These are phyloP conservation scores for Papilio polyxenes DNA, from an alignment of 1,140 invertebrate species.

Conservation along the genomic window DNA sequence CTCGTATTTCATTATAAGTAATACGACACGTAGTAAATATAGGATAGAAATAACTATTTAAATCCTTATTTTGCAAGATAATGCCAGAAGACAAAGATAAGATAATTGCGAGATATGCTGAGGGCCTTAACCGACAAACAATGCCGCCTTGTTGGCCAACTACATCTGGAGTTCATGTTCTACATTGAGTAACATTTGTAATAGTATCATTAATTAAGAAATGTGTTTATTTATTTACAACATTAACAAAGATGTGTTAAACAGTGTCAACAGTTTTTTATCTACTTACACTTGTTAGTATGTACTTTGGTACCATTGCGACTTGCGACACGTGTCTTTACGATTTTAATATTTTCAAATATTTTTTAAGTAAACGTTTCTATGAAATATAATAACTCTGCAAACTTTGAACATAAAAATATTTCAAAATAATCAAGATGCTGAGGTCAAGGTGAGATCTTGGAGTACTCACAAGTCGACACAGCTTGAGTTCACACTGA, in stretches of 20 bases:
- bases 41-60: background rate
- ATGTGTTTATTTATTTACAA: background rate
- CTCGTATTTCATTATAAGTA: background rate
- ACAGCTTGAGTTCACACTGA: background rate
- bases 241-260: background rate
- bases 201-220: background rate
- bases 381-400: background rate
- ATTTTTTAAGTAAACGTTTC: no score
- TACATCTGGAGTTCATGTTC: background rate
- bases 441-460: slow-evolving; percentile 7
- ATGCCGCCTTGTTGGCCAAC: background rate
- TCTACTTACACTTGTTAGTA: no score
- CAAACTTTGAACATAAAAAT: background rate
- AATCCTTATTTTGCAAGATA: background rate
- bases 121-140: slow-evolving; percentile 4
- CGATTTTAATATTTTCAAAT: no score
- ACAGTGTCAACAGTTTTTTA: background rate
- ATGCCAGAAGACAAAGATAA: background rate
- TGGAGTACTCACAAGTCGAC: background rate
- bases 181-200: background rate
- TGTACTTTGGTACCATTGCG: no score
- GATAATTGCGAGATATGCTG: slow-evolving; percentile 8
- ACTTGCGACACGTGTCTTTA: no score
- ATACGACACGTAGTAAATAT: background rate
- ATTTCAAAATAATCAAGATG: background rate